Evolutionary conservation across 2,113 vertebrate genomes (phyloP), one percentile per base, ranked within the genome.

Genomic region (Turdus rufiventris): DNA sequence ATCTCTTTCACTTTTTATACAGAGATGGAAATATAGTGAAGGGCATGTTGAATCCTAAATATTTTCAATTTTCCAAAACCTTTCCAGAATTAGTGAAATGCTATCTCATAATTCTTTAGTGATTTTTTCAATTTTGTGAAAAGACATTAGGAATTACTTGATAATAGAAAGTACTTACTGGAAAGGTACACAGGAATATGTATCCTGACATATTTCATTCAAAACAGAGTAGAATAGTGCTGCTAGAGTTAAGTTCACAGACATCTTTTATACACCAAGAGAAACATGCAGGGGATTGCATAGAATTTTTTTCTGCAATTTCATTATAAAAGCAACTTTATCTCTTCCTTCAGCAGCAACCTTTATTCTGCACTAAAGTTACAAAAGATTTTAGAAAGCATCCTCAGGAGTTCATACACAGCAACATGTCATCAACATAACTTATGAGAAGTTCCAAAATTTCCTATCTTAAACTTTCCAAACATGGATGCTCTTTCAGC

Each of bases 251-350:
- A 38, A 63, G 4, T 33, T 68, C 68, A 14, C 6, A 56, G 26
- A 24, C 14, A 2, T 47, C 29, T 38, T 71, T 67, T 71, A 48
- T 17, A 45, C 26, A 61, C 3, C 6, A 5, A 36, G 56, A 76
- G 21, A 91, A 53, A 38, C 1, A 0, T 40, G 16, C 15, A 42
- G 5, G 33, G 6, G 4, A 33, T 54, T 66, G 7, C 10, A 38
- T 4, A 36, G 36, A 8, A 54, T 12, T 18, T 25, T 42, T 56
- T 65, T 43, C 50, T 57, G 12, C 21, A 11, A 53, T 57, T 54
- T 71, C 2, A 0, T 78, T 78, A 20, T 38, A 20, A 45, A 84
- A 78, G 25, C 1, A 0, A 33, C 14, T 10, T 3, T 26, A 42
- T 43, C 0, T 3, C 18, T 87, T 73, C 45, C 31, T 73, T 72